Evolutionary conservation across 1,140 invertebrate genomes (phyloP), one percentile per base, ranked within the genome.

Genomic region (Drosophila novamexicana): DNA sequence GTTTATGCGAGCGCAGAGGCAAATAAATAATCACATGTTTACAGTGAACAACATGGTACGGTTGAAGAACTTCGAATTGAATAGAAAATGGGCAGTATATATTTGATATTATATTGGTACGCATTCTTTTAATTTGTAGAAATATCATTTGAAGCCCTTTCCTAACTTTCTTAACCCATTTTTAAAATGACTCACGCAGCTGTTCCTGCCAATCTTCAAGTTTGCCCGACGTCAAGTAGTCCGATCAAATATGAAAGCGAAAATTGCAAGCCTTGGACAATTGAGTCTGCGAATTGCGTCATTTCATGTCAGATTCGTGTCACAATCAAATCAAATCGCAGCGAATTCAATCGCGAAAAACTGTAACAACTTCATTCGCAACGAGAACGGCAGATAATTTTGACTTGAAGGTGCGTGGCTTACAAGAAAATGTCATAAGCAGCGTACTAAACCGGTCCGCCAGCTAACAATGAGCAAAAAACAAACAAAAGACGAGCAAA

Each of bases 391-490:
- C 56, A 79, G 71, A 82, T 88, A 83, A 88, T 83, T 89, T 89
- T 89, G 84, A 89, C 84, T 89, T 80, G 84, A 75, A 89, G 84
- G 84, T 89, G 84, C 84, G 80, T 89, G 63, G 84, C 77, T 78
- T 84, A 89, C 84, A 89, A 84, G 77, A 89, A 89, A 89, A 89
- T 89, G 84, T 89, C 84, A 89, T 80, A 89, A 89, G 65, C 62
- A 42, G 54, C 54, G 50, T 22, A 61, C 47, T 52, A 22, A 68
- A 61, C 81, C 72, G 80, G 76, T 78, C 70, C 34, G 2, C 45
- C 29, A 37, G 34, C 49, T 49, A 74, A 68, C 75, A 59, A 62
- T 36, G 45, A 62, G 37, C 37, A 66, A 39, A 53, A 63, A 44
- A 29, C 16, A 57, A 56, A 58, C 64, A 58, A 58, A 49, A 69